phyloP scores from a whole-genome alignment of 2,113 vertebrate genomes.

The Psittacula cyanocephala region DNA sequence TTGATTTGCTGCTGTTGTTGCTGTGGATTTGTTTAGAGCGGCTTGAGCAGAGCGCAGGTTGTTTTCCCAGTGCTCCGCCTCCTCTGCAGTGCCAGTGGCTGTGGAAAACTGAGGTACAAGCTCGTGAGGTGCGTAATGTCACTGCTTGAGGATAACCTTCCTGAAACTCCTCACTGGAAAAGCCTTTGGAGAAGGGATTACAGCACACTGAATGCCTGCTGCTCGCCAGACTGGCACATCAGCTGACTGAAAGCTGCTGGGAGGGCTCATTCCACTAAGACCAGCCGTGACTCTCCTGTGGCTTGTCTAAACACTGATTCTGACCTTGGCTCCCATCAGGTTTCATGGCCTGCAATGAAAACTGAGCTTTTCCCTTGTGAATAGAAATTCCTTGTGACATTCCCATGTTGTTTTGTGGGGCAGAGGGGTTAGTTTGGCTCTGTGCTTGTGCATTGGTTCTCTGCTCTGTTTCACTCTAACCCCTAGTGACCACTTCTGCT shows the following conservation, averaged over 20 bases:
- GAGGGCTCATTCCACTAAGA: not conserved
- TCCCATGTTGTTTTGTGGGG: not conserved
- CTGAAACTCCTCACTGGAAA: accelerated
- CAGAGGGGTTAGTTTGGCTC: not conserved
- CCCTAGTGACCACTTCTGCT: not conserved
- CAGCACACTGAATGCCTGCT: not conserved
- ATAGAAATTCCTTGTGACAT: not conserved
- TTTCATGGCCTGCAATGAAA: not conserved
- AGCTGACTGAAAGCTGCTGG: not conserved
- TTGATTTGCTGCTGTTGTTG: not conserved
- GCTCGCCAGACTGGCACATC: not conserved
- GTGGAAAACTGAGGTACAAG: not conserved
- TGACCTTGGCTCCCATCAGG: conserved; percentile 3
- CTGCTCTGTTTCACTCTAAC: not conserved
- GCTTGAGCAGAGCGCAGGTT: not conserved
- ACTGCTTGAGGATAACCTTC: not conserved
- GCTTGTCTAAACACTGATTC: not conserved
- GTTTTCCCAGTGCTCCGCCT: not conserved
- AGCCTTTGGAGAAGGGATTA: not conserved
- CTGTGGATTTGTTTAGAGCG: not conserved
- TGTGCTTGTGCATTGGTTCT: not conserved
- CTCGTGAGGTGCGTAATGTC: not conserved
- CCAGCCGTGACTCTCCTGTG: not conserved
- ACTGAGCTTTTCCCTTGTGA: not conserved
- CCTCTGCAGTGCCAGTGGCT: conserved; percentile 7